Evolutionary conservation across 2,797 vertebrate species (phyloP).

Genomic region (Scomberomorus guttatus): DNA sequence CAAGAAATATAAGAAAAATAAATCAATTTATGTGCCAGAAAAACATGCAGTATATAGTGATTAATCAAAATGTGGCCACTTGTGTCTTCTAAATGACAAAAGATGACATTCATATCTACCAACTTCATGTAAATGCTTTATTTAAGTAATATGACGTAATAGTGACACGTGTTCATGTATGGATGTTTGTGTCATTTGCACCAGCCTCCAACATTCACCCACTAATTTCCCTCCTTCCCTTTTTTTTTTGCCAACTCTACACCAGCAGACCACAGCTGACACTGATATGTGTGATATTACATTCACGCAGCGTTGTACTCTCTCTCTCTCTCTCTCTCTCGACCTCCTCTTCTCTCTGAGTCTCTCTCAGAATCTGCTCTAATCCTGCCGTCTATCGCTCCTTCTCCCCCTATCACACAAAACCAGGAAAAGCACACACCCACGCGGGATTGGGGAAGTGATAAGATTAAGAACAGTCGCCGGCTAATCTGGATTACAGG

Average conservation of each 20-base stretch:
- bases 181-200: slow-evolving; percentile 24
- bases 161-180: slow-evolving; percentile 26
- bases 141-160: slow-evolving; percentile 16
- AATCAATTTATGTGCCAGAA: not conserved
- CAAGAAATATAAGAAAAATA: not conserved
- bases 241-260: slow-evolving; percentile 23
- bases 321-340: slow-evolving; percentile 39
- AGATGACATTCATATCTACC: not conserved
- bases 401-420: slow-evolving; percentile 66
- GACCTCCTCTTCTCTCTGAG: slow-evolving; percentile 14
- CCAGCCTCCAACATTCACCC: slow-evolving; percentile 20
- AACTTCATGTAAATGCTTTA: not conserved
- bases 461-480: slow-evolving; percentile 87
- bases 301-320: slow-evolving; percentile 50
- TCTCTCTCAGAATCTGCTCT: slow-evolving; percentile 71
- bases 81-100: slow-evolving; percentile 2
- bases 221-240: slow-evolving; percentile 34
- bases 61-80: slow-evolving; percentile 1
- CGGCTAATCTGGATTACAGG: slow-evolving; percentile 88
- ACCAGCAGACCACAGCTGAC: slow-evolving; percentile 55
- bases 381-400: slow-evolving; percentile 73
- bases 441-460: slow-evolving; percentile 82
- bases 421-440: slow-evolving; percentile 83
- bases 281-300: slow-evolving; percentile 68
- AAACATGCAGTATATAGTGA: too few relatives aligned